Evolutionary conservation across 2,888 invertebrate genomes (phyloP).

Genomic region (Scelioninae gen. 2): DNA sequence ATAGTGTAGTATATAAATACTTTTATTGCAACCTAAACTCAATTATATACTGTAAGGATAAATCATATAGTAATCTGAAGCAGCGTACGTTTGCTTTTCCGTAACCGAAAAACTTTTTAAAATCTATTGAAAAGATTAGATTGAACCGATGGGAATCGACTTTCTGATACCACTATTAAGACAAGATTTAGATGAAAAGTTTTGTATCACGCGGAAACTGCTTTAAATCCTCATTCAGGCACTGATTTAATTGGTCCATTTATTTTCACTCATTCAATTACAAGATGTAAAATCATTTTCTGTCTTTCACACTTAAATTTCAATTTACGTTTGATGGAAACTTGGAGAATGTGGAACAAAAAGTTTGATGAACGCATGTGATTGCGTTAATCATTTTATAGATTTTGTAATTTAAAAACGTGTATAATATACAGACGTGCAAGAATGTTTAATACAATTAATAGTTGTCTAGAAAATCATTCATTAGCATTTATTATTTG

Average conservation of each 20-base stretch:
- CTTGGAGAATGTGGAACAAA: no score
- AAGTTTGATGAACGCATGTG: no score
- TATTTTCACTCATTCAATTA: slow-evolving; percentile 33
- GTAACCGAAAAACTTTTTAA: slow-evolving; percentile 30
- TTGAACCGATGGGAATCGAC: slow-evolving; percentile 34
- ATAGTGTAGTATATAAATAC: slow-evolving; percentile 27
- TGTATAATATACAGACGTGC: no score
- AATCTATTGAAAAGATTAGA: slow-evolving; percentile 48
- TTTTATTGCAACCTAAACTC: slow-evolving; percentile 3
- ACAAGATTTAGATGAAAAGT: slow-evolving; percentile 47
- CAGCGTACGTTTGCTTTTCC: slow-evolving; percentile 11
- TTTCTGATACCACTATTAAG: slow-evolving; percentile 42
- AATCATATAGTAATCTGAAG: slow-evolving; percentile 35
- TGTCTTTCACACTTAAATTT: slow-evolving; percentile 1
- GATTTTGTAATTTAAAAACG: no score
- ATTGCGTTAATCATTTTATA: no score
- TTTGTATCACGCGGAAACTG: slow-evolving; percentile 41
- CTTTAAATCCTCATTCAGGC: slow-evolving; percentile 26
- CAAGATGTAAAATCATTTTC: slow-evolving; percentile 20
- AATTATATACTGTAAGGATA: slow-evolving; percentile 15
- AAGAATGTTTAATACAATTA: no score
- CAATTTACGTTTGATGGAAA: slow-evolving; percentile 16
- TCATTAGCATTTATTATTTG: no score
- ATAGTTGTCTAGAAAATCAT: no score
- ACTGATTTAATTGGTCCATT: slow-evolving; percentile 41